These are phyloP conservation scores for Prenolepis imparis DNA, from an alignment of 2,888 invertebrate genomes.

Conservation along the genomic window DNA sequence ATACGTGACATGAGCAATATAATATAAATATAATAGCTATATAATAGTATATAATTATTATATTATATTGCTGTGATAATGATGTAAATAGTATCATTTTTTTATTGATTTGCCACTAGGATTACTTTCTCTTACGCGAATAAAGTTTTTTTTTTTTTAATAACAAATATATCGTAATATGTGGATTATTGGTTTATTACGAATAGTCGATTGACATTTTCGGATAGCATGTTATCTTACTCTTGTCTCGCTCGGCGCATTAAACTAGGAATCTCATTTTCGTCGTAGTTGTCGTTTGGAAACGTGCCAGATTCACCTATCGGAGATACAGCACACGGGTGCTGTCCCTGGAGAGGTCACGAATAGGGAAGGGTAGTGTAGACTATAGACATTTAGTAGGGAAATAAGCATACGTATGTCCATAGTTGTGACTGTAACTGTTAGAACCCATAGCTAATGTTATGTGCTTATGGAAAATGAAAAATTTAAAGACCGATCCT, in stretches of 20 bases:
- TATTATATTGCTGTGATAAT: neutral
- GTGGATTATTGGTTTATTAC: neutral
- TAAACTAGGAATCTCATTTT: constrained; percentile 69
- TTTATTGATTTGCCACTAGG: neutral
- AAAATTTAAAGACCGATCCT: neutral
- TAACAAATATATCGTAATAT: neutral
- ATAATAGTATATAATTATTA: too few relatives aligned
- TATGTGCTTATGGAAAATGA: too few relatives aligned
- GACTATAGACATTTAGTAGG: constrained; percentile 29
- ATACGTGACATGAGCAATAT: neutral
- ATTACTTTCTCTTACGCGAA: too few relatives aligned
- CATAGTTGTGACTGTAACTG: constrained; percentile 16
- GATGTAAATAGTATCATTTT: neutral
- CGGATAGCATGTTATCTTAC: constrained; percentile 30
- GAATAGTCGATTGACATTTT: constrained; percentile 46
- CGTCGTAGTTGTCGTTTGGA: constrained; percentile 67
- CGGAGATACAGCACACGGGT: constrained; percentile 42
- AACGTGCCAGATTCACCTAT: constrained; percentile 61
- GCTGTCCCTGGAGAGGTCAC: constrained; percentile 17
- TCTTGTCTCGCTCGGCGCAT: constrained; percentile 34
- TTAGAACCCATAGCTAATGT: neutral
- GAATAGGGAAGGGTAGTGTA: neutral
- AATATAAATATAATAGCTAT: too few relatives aligned
- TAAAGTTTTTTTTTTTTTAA: too few relatives aligned
- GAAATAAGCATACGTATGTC: constrained; percentile 16